Evolutionary conservation across 2,113 vertebrate genomes (phyloP).

Genomic region (Notarius lentiginosus): DNA sequence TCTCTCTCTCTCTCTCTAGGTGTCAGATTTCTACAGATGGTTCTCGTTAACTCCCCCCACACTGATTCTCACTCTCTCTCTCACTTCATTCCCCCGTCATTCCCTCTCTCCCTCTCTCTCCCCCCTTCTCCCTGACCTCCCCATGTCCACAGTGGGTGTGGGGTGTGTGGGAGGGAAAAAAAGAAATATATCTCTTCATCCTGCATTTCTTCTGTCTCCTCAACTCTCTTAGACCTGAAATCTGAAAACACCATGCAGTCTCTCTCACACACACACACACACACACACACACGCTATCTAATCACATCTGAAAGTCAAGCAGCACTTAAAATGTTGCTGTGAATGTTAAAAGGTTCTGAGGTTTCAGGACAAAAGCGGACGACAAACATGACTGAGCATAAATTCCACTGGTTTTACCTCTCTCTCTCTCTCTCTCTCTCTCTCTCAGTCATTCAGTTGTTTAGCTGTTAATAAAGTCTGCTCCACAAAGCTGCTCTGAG

Average conservation of each 20-base stretch:
- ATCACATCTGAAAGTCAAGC: conserved; percentile 43
- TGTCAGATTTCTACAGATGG: conserved; percentile 80
- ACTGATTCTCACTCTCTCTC: conserved; percentile 42
- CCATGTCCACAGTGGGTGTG: conserved; percentile 54
- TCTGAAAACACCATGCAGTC: conserved; percentile 17
- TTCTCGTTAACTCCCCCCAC: conserved; percentile 71
- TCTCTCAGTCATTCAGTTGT: background rate
- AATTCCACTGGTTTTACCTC: background rate
- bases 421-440: conserved; percentile 21
- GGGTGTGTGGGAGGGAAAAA: conserved; percentile 1
- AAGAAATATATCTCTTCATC: background rate
- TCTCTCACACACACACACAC: conserved; percentile 31
- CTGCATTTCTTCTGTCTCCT: conserved; percentile 10
- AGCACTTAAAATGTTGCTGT: conserved; percentile 13
- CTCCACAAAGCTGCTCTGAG: conserved; percentile 8
- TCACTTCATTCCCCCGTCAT: conserved; percentile 14
- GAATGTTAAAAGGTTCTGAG: conserved; percentile 27
- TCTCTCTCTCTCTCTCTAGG: conserved; percentile 54
- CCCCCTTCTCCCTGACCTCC: conserved; percentile 69
- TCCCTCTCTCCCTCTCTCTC: conserved; percentile 8
- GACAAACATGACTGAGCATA: conserved; percentile 26
- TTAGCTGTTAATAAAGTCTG: conserved; percentile 5
- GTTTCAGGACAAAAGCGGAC: conserved; percentile 14
- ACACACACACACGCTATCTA: conserved; percentile 16
- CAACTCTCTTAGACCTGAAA: background rate